Base-by-base conservation (phyloP, 1,140 invertebrate species). In the Papilio polyxenes region DNA sequence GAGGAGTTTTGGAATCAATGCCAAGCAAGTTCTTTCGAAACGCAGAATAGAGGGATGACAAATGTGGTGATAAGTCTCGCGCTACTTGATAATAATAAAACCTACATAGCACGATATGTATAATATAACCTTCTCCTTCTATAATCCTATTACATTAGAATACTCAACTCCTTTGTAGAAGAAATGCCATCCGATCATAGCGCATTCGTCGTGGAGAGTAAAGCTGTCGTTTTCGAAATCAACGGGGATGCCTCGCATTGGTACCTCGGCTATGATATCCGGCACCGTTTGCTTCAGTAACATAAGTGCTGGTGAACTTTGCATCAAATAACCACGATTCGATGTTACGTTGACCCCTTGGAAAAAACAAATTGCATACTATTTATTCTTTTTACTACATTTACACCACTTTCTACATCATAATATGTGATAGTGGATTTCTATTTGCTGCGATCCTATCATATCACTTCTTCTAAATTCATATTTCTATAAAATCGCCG, bases 141-240 rank as follows among this genome's bases (percentile, higher is more conserved):
- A 2, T 44, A 44, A 44, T 51, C 13, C 10, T 6, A 9, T 75
- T 48, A 51, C 48, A 53, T n/a, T n/a, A 51, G 23, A 23, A 40
- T 56, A 78, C 37, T 82, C 51, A 87, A 93, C 92, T 74, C 87
- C 88, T 87, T 87, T 90, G 72, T 91, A 89, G 76, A 92, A 93
- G 86, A 92, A 93, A 80, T 93, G 92, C 91, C 91, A 93, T n/a
- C 92, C 92, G 2, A 87, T 44, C 62, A 89, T 89, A 7, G 92
- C 17, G 69, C 92, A 93, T 77, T 92, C 91, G 15, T 93, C 89
- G 31, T 92, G 91, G 7, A 92, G 75, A 1, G 82, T 81, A 5
- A 92, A 56, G 0, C 51, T 40, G 10, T 87, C 84, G 15, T 89
- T 86, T 59, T 81, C 85, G 82, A 84, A 92, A 53, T 92, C 90